Base-by-base conservation (phyloP, 2,888 invertebrate species). In the Drosophila borborema region DNA sequence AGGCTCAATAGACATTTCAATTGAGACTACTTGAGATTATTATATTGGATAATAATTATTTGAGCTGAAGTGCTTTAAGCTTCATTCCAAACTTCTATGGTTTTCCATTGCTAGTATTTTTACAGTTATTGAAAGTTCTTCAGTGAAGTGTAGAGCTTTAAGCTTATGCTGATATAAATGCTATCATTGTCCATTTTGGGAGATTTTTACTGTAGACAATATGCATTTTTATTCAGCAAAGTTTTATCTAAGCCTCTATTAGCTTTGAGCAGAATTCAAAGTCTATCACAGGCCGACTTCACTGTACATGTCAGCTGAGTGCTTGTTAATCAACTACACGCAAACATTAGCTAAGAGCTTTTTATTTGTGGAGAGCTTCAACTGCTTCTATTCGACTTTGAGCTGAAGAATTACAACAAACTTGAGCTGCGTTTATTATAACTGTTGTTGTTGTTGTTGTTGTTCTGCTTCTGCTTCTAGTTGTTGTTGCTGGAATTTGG, bases 401-500 rank as follows among this genome's bases (percentile, higher is more conserved):
- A 3, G 18, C 41, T 31, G 2, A 10, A 10, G 23, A 16, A 20
- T 36, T 45, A 14, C 23, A 9, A 23, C n/a, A 18, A 40, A 43
- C 5, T 58, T 58, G 16, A 58, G 38, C n/a, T 62, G 36, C 28
- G 36, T 36, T 18, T 28, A n/a, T n/a, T n/a, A n/a, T n/a, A n/a
- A n/a, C n/a, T 6, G 49, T 43, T 49, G 49, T 56, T 69, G 38
- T 54, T 60, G 54, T 49, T 23, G 58, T 67, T 81, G 40, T 53
- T 58, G 1, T 49, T 31, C 5, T n/a, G 5, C 2, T 31, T 55
- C 6, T 31, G 2, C 4, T 16, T 53, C 31, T 51, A 64, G 31
- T 55, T 60, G 53, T 53, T 54, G 63, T 71, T 81, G 53, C 48
- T 58, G 34, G 46, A 45, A 59, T 70, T 89, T 89, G 78, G 89